These are phyloP conservation scores for Psittacus erithacus DNA, from an alignment of 2,113 vertebrate genomes.

Conservation along the genomic window DNA sequence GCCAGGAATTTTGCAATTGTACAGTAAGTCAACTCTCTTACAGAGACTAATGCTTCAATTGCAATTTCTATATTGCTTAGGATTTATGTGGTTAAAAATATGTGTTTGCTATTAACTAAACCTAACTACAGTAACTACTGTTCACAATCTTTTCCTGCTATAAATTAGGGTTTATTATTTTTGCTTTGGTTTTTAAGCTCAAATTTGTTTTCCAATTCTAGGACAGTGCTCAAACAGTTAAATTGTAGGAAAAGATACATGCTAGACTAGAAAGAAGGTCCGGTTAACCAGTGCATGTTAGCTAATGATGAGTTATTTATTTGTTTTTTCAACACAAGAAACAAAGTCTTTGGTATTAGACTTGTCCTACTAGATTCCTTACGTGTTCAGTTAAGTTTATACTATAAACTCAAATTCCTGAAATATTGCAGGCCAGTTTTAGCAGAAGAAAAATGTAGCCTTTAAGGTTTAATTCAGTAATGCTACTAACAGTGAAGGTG, in stretches of 20 bases:
- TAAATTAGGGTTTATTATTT: neutral
- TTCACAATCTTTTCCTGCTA: neutral
- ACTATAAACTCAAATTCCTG: neutral
- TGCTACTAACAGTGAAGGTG: neutral
- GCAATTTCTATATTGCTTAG: neutral
- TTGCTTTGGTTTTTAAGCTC: neutral
- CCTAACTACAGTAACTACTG: neutral
- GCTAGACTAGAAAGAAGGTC: neutral
- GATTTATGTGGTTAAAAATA: neutral
- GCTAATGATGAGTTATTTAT: neutral
- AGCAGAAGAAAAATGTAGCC: neutral
- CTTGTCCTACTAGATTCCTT: slow-evolving; percentile 35
- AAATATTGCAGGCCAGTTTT: neutral
- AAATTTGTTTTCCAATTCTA: neutral
- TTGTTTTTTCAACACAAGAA: neutral
- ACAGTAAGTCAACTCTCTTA: neutral
- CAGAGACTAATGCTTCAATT: slow-evolving; percentile 13
- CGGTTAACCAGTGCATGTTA: neutral
- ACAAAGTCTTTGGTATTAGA: neutral
- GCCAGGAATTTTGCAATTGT: neutral
- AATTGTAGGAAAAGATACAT: neutral
- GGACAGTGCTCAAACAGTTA: neutral
- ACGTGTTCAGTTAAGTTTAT: neutral
- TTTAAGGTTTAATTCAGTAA: neutral
- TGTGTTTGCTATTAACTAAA: neutral